Evolutionary conservation across 2,113 vertebrate species (phyloP).

Genomic region (Desmodus rotundus): DNA sequence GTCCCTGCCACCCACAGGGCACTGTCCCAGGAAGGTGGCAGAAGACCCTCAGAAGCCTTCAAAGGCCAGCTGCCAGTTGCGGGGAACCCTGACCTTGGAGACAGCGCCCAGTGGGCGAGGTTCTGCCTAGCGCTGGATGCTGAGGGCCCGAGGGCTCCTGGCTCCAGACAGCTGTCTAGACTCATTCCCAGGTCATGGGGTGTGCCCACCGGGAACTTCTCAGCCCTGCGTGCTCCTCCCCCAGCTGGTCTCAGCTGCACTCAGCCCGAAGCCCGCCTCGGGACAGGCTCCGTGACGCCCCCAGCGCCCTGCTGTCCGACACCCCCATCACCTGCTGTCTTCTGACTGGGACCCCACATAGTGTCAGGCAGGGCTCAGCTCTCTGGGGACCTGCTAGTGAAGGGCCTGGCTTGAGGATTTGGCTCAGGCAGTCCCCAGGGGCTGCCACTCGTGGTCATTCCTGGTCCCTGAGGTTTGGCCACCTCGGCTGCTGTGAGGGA

Average conservation of each 20-base stretch:
- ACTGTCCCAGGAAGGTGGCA: not conserved
- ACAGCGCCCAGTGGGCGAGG: too few relatives aligned
- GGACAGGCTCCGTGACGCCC: not conserved
- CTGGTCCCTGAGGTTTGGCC: too few relatives aligned
- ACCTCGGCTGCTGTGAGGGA: too few relatives aligned
- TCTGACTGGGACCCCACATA: not conserved
- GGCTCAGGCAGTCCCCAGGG: not conserved
- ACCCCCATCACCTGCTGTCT: not conserved
- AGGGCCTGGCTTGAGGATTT: not conserved
- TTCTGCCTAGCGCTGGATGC: too few relatives aligned
- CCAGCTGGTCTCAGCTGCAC: not conserved
- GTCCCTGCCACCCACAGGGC: not conserved
- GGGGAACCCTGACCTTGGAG: not conserved
- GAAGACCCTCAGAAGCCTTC: too few relatives aligned
- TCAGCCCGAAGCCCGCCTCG: not conserved
- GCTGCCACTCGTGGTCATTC: not conserved
- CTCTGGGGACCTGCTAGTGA: not conserved
- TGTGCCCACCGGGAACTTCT: not conserved
- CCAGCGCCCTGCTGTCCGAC: not conserved
- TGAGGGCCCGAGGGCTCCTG: too few relatives aligned
- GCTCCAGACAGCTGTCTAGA: not conserved
- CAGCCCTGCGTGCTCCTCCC: accelerated
- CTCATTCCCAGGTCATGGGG: too few relatives aligned
- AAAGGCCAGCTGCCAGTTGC: not conserved
- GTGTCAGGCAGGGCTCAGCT: accelerated